phyloP scores from a whole-genome alignment of 2,888 invertebrate species.

The Eucera pruinosa region DNA sequence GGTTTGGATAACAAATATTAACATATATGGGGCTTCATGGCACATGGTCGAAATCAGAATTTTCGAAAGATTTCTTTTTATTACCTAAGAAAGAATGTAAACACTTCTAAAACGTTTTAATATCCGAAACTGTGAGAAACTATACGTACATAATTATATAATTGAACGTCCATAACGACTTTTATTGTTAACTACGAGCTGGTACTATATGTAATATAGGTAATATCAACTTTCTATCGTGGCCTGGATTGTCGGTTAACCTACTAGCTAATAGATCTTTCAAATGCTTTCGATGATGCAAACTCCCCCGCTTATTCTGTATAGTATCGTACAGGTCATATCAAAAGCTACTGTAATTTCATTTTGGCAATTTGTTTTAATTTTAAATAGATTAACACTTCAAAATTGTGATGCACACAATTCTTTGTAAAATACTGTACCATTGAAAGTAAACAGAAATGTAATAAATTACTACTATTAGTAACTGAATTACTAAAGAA shows the following conservation, averaged over 20 bases:
- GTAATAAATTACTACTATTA: too few relatives aligned
- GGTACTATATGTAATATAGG: slow-evolving; percentile 51
- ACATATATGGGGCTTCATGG: too few relatives aligned
- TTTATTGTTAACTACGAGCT: slow-evolving; percentile 49
- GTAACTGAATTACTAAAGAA: too few relatives aligned
- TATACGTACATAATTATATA: neutral
- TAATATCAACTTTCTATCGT: slow-evolving; percentile 70
- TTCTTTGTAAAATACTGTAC: too few relatives aligned
- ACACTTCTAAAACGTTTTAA: neutral
- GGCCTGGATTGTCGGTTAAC: slow-evolving; percentile 62
- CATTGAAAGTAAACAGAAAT: too few relatives aligned
- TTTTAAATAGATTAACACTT: neutral
- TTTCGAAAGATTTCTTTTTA: too few relatives aligned
- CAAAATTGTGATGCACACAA: too few relatives aligned
- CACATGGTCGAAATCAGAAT: too few relatives aligned
- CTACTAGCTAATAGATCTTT: slow-evolving; percentile 65
- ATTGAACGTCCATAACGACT: slow-evolving; percentile 36
- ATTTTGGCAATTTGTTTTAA: too few relatives aligned
- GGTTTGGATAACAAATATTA: too few relatives aligned
- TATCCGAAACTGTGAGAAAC: neutral
- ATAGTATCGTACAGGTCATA: neutral
- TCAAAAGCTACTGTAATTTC: neutral
- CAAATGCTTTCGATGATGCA: slow-evolving; percentile 68
- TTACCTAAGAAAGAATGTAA: neutral
- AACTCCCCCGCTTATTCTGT: slow-evolving; percentile 50